Percentiles rank a stretch among this genome's conserved stretches.
These are phyloP conservation scores for Delia radicum DNA, from an alignment of 1,140 invertebrate genomes.

Conservation along the genomic window DNA sequence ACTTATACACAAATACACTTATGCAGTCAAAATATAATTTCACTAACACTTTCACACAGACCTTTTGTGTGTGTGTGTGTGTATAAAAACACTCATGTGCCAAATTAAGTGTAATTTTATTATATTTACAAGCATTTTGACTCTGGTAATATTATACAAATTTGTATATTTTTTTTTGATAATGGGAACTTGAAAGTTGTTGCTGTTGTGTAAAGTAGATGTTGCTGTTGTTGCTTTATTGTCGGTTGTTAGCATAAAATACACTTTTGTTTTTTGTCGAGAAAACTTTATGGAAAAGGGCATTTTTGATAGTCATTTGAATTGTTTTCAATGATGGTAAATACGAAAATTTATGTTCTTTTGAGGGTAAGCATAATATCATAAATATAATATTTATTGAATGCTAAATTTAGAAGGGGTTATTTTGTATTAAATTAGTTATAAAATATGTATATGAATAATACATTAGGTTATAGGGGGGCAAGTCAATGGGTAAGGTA, in stretches of 20 bases:
- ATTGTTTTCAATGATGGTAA: neutral
- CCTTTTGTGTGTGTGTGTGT: neutral
- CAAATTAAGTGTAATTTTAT: slow-evolving; percentile 5
- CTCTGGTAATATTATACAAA: neutral
- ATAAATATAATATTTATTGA: too few relatives aligned
- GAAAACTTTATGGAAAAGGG: neutral
- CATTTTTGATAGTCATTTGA: neutral
- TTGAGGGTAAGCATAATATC: too few relatives aligned
- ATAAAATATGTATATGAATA: too few relatives aligned
- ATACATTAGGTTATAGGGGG: too few relatives aligned
- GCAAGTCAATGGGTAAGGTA: too few relatives aligned
- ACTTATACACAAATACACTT: neutral
- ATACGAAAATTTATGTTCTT: neutral
- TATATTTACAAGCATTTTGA: neutral
- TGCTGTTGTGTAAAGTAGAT: neutral
- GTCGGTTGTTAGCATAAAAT: neutral
- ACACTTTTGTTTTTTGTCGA: neutral
- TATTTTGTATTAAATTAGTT: too few relatives aligned
- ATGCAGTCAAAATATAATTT: neutral
- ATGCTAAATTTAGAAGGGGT: too few relatives aligned
- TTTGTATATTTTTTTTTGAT: neutral
- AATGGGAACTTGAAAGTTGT: neutral
- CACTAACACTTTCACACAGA: neutral
- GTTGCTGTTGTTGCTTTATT: neutral
- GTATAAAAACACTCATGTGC: neutral